These are phyloP conservation scores for Colius striatus DNA, from an alignment of 2,113 vertebrate species.

Conservation along the genomic window DNA sequence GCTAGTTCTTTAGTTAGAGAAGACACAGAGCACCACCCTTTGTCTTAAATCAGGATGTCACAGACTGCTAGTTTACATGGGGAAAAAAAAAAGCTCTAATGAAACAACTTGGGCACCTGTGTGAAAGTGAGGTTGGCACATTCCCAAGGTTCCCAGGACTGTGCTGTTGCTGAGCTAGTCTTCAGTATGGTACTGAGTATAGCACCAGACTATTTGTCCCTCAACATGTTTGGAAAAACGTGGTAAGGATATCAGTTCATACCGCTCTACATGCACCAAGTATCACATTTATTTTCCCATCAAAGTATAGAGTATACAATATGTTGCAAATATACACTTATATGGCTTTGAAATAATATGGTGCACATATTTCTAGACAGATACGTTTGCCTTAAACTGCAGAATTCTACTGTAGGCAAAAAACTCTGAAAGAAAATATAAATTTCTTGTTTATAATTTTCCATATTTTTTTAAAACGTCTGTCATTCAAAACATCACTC, in stretches of 20 bases:
- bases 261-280: not conserved
- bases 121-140: fast-evolving
- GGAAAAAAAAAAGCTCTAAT: not conserved
- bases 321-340: not conserved
- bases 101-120: fast-evolving
- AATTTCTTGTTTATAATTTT: not conserved
- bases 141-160: not conserved
- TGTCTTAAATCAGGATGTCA: not conserved
- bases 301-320: not conserved
- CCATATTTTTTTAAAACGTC: not conserved
- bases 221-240: not conserved
- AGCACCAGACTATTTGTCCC: not conserved
- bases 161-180: not conserved
- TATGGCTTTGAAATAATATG: not conserved
- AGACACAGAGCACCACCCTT: not conserved
- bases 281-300: not conserved
- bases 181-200: not conserved
- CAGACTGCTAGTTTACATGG: not conserved
- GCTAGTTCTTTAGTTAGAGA: not conserved
- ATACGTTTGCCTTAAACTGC: not conserved
- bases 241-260: not conserved
- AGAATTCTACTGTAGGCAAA: not conserved
- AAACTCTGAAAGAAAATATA: not conserved
- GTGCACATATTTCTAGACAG: not conserved
- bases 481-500: not conserved